Evolutionary conservation across 2,797 vertebrate species (phyloP), one percentile per base, ranked within the genome.

Genomic region (Myotis findleyi): DNA sequence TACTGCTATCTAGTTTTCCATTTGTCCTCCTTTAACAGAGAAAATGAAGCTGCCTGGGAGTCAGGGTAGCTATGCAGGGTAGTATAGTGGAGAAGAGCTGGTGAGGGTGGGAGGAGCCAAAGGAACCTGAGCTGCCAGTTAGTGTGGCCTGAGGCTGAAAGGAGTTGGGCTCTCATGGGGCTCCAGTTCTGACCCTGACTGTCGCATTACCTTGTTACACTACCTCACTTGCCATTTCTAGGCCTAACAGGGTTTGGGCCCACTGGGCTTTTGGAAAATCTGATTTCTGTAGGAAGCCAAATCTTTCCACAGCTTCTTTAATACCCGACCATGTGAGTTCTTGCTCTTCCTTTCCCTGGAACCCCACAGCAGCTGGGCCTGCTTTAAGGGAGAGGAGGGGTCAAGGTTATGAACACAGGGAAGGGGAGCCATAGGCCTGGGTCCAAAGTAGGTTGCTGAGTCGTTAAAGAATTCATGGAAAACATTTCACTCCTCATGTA

Each of bases 401-500:
- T 79, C 89, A 49, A 20, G 33, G 36, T 72, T 73, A 20, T 21
- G 6, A 80, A 66, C 47, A 51, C 16, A 27, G 11, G 23, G 62
- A 68, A 66, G 71, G 57, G 38, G 36, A 36, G 7, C 73, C 4
- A 0, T 11, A 71, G 71, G 59, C 71, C 12, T 91, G n/a, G 44
- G 10, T 69, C 64, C 87, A 88, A 36, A 89, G 66, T 83, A 18
- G 55, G 16, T 57, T 86, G 71, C 77, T 36, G 36, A 84, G 49
- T 77, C 20, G 36, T 57, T 75, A 81, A 62, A 68, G 53, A 75
- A 76, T 81, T 95, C 18, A 23, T 53, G 68, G 85, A 87, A 87
- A 91, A 91, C 71, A 84, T 91, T 80, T 91, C 47, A 38, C n/a
- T 80, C 41, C 73, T 81, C 38, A 68, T 62, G 27, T 64, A 51